Base-by-base conservation (phyloP, 2,797 vertebrate genomes). In the Oryzias sinensis region DNA sequence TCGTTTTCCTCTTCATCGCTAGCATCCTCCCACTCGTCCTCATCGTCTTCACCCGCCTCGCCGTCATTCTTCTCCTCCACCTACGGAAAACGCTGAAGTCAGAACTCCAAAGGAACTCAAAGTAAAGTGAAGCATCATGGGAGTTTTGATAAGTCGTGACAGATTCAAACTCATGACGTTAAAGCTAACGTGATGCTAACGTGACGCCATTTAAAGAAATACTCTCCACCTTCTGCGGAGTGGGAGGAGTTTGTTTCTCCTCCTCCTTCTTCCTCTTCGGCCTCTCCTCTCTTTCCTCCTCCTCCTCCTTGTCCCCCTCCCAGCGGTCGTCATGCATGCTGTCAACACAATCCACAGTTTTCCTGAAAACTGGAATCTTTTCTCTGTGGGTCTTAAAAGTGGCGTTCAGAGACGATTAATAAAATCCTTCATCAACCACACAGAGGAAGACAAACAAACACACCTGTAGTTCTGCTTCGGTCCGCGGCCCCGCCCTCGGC, bases 241-340 rank as follows among this genome's bases (percentile, higher is more conserved):
- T 2, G 0, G 76, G 48, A 20, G 65, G 40, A 74, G 81, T 87
- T 17, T 74, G 7, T 29, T 84, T 82, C 5, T 69, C 67, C 22
- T 86, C 79, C 25, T 74, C 52, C 9, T 68, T 62, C 14, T 45
- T 56, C 27, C 69, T 46, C 8, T 42, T 45, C 6, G 33, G n/a
- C 67, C 51, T 83, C 70, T 40, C 52, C 50, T 73, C 22, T 22
- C 56, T 40, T 63, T 77, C 46, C 62, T 90, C 81, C 18, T 82
- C 52, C 8, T 70, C 72, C 15, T 87, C 80, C 13, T 86, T 88
- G 47, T 92, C 90, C 9, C 68, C 89, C 72, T 95, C 94, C 95
- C 95, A 97, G 45, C 95, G 94, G 82, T 95, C 92, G 74, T 97
- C 95, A 9, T 97, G 95, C 93, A 94, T 94, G 67, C 95, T 97